These are phyloP conservation scores for Idris sp. DNA, from an alignment of 1,140 invertebrate genomes.

Conservation along the genomic window DNA sequence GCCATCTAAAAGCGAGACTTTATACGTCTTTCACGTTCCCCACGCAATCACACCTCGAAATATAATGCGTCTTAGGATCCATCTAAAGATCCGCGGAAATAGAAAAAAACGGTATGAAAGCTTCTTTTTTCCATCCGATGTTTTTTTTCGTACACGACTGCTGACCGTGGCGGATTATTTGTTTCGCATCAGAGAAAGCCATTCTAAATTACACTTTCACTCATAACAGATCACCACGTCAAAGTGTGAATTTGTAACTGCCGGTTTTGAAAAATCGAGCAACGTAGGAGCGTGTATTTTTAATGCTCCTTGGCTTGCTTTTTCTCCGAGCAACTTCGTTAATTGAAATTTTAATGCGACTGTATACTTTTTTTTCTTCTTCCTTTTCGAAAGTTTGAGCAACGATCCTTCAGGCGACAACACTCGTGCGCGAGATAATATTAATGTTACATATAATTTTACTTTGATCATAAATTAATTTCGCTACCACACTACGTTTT, in stretches of 20 bases:
- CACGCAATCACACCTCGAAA: conserved; percentile 32
- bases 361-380: too few relatives aligned
- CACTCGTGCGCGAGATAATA: not conserved
- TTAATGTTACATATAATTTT: conserved; percentile 16
- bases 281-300: too few relatives aligned
- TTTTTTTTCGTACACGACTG: too few relatives aligned
- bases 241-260: not conserved
- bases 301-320: too few relatives aligned
- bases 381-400: conserved; percentile 10
- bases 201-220: conserved; percentile 20
- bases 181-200: conserved; percentile 4
- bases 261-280: too few relatives aligned
- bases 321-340: too few relatives aligned
- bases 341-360: conserved; percentile 16
- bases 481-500: conserved; percentile 16
- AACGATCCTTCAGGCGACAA: not conserved
- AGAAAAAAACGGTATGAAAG: conserved; percentile 41
- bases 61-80: conserved; percentile 36
- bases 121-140: conserved; percentile 32
- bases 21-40: conserved; percentile 26
- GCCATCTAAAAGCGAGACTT: conserved; percentile 27
- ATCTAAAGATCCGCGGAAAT: too few relatives aligned
- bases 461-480: conserved; percentile 20
- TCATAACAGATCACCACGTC: conserved; percentile 2
- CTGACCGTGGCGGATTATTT: conserved; percentile 23